Percentiles rank a stretch among this genome's conserved stretches.
phyloP scores from a whole-genome alignment of 2,888 invertebrate species.

The Oasisia sp. region DNA sequence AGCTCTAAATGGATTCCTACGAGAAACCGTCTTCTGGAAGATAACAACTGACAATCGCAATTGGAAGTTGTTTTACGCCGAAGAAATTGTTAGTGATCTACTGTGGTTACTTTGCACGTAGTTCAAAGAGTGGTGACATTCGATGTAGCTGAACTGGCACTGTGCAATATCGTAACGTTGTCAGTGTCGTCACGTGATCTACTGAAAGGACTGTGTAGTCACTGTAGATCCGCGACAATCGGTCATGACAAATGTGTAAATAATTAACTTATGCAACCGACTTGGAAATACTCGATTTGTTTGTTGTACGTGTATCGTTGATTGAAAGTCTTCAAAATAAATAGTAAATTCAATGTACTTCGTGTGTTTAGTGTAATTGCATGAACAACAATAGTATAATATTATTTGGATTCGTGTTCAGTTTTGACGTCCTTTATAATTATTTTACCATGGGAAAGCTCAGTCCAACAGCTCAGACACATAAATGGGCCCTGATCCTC shows the following conservation, averaged over 20 bases:
- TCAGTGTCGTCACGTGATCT: neutral
- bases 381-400: neutral
- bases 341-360: neutral
- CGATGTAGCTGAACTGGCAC: neutral
- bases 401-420: neutral
- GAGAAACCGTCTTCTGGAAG: neutral
- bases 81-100: neutral
- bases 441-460: too few relatives aligned
- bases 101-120: slow-evolving; percentile 6
- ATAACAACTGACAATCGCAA: neutral
- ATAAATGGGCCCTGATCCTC: too few relatives aligned
- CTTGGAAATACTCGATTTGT: neutral
- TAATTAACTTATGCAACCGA: neutral
- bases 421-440: neutral
- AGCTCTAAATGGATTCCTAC: slow-evolving; percentile 26
- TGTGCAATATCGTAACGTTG: neutral
- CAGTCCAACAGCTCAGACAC: too few relatives aligned
- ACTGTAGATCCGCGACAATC: neutral
- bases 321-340: neutral
- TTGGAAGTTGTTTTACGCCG: neutral
- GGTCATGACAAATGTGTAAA: neutral
- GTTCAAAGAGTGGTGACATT: slow-evolving; percentile 19
- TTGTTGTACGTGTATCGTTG: neutral
- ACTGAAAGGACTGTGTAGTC: neutral
- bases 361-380: neutral